Base-by-base conservation (phyloP, 2,113 vertebrate species). In the Edolisoma coerulescens region DNA sequence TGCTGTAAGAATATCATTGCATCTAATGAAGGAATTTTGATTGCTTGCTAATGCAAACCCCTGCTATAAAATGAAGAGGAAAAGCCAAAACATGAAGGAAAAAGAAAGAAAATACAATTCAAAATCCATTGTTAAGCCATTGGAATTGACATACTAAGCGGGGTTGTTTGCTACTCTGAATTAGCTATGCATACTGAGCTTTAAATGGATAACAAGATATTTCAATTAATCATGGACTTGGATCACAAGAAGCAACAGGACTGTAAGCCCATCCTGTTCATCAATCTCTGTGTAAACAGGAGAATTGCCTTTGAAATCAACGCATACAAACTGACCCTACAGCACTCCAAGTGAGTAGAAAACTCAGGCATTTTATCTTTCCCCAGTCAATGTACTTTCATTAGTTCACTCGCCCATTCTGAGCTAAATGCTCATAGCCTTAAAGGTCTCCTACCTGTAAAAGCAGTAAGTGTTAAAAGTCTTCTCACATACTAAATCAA, bases 161-260 rank as follows among this genome's bases (percentile, higher is more conserved):
- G 28, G 42, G 52, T 84, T 77, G 54, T 81, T 76, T 89, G 68
- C 85, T 78, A 42, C 28, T 41, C 44, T 79, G 84, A 86, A 73
- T 90, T 87, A 92, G 13, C 70, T 87, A 75, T 76, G 44, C 88
- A 82, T 45, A 84, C 68, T 71, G 93, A 86, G 83, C 83, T 64
- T 85, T 90, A 86, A 85, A 94, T 52, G 56, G 88, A 92, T 82
- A 87, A 81, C 44, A 75, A 84, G 88, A 26, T 84, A 82, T 79
- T 93, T 94, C 80, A 90, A 65, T 93, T 96, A 84, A 94, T 95
- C 74, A 89, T 81, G 73, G 92, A 60, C 56, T 81, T 88, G 68
- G 76, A 96, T 93, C 86, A 89, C 69, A 90, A 95, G 83, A 87
- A 90, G 65, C 79, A 90, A 57, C 69, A 87, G 61, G 44, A 89